Conservation (phyloP, 2,797 vertebrate genomes). For the Pempheris klunzingeri region DNA sequence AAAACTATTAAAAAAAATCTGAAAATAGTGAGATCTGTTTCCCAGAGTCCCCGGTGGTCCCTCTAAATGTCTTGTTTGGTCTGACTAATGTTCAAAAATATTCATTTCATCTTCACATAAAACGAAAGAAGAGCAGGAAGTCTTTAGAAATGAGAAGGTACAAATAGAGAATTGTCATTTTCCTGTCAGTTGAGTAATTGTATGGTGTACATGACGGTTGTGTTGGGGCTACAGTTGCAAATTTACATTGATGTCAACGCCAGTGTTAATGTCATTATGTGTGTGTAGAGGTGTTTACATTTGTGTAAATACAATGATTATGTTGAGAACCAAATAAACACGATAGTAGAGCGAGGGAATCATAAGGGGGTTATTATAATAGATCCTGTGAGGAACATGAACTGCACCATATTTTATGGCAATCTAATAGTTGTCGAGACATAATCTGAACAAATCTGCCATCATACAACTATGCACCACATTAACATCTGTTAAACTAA, state of each 20-base stretch:
- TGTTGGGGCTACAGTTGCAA: not conserved
- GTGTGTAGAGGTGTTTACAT: too few relatives aligned
- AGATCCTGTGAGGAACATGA: not conserved
- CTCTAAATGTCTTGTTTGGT: not conserved
- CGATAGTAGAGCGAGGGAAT: too few relatives aligned
- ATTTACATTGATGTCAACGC: not conserved
- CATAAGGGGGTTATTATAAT: not conserved
- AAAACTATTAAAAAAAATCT: too few relatives aligned
- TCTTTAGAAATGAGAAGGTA: not conserved
- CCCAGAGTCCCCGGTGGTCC: not conserved
- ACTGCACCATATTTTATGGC: not conserved
- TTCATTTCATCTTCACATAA: not conserved
- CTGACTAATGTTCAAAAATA: not conserved
- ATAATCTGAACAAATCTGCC: not conserved
- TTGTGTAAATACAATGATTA: too few relatives aligned
- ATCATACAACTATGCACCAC: not conserved
- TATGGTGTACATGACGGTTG: not conserved
- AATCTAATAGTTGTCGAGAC: not conserved
- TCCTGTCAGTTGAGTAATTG: too few relatives aligned
- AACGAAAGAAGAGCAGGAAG: not conserved
- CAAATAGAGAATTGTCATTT: too few relatives aligned
- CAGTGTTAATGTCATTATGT: not conserved
- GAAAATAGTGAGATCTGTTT: not conserved
- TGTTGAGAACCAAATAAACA: too few relatives aligned
- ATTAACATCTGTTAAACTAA: not conserved